Evolutionary conservation across 2,113 vertebrate species (phyloP).

Genomic region (Leiothrix lutea): DNA sequence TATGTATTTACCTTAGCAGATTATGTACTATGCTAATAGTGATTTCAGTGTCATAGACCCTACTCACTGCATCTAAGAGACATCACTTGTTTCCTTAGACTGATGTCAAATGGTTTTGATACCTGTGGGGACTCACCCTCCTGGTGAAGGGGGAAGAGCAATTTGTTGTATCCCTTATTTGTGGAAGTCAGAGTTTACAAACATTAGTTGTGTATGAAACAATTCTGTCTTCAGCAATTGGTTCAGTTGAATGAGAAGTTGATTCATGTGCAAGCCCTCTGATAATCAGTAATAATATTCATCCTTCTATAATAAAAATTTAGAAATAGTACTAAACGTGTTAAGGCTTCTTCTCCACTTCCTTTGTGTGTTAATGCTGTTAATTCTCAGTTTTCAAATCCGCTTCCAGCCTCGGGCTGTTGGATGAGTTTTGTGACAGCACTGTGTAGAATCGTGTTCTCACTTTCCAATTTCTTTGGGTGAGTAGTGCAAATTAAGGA

Average conservation of each 20-base stretch:
- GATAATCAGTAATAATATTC: not conserved
- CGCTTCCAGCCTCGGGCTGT: not conserved
- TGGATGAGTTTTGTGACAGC: not conserved
- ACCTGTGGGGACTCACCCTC: fast-evolving
- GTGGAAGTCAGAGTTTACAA: not conserved
- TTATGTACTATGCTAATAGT: not conserved
- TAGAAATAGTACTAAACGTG: not conserved
- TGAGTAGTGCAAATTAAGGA: not conserved
- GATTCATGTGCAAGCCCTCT: not conserved
- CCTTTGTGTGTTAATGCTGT: not conserved
- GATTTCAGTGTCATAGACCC: not conserved
- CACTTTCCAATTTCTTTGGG: not conserved
- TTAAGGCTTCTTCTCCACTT: not conserved
- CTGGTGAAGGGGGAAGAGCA: not conserved
- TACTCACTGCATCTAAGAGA: not conserved
- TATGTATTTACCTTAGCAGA: not conserved
- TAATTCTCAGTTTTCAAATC: not conserved
- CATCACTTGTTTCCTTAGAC: not conserved
- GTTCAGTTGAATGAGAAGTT: not conserved
- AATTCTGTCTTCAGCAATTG: not conserved
- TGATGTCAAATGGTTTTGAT: not conserved
- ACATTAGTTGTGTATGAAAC: not conserved
- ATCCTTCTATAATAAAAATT: not conserved
- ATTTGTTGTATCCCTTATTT: not conserved
- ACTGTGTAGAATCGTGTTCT: not conserved